Evolutionary conservation across 1,140 invertebrate species (phyloP).

Genomic region (Rhyzopertha dominica): DNA sequence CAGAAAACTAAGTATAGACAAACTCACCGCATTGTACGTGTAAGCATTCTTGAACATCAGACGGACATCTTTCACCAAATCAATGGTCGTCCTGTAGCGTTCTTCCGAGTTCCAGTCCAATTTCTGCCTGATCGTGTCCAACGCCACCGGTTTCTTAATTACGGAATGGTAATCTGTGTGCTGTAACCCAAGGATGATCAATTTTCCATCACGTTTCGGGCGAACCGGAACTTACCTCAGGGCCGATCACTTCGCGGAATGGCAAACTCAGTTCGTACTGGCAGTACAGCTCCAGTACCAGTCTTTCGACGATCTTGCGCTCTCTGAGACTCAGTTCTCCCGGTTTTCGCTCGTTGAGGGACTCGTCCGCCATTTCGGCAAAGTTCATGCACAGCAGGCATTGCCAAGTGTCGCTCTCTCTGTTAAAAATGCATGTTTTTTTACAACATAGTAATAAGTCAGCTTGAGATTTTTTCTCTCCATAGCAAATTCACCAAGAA

Average conservation of each 20-base stretch:
- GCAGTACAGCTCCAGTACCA: slow-evolving; percentile 84
- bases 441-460: no score
- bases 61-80: slow-evolving; percentile 76
- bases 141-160: slow-evolving; percentile 75
- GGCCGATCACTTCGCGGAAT: slow-evolving; percentile 77
- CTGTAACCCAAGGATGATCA: slow-evolving; percentile 52
- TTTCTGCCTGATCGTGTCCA: slow-evolving; percentile 75
- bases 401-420: slow-evolving; percentile 84
- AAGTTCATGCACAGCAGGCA: slow-evolving; percentile 84
- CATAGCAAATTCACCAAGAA: no score
- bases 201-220: neutral
- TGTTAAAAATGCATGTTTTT: slow-evolving; percentile 46
- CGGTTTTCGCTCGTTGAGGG: slow-evolving; percentile 49
- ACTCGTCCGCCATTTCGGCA: slow-evolving; percentile 55
- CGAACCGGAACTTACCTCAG: slow-evolving; percentile 55
- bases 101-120: slow-evolving; percentile 64
- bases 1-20: slow-evolving; percentile 7
- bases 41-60: slow-evolving; percentile 86
- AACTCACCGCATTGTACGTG: slow-evolving; percentile 75
- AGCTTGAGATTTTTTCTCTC: no score
- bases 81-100: slow-evolving; percentile 69
- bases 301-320: slow-evolving; percentile 70
- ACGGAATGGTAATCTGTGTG: slow-evolving; percentile 73
- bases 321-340: slow-evolving; percentile 55
- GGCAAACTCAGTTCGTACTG: slow-evolving; percentile 81